Evolutionary conservation across 2,797 vertebrate genomes (phyloP), one percentile per base, ranked within the genome.

Genomic region (Phrynocephalus guinanensis): DNA sequence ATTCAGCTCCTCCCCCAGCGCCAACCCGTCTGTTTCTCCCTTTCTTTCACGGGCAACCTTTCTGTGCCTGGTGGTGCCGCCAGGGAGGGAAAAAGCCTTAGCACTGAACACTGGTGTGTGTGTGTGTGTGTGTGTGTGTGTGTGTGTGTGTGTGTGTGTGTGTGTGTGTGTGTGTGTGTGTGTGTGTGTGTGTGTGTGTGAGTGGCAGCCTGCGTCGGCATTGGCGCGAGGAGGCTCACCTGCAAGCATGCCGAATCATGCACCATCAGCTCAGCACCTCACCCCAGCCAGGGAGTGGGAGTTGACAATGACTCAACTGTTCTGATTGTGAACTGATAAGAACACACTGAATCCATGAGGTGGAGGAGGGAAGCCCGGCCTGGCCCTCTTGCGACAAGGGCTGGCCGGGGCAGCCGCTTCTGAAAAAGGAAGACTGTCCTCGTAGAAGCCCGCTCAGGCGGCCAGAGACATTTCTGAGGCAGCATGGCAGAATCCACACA

Each of bases 161-260:
- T 33, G 81, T 48, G 38, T 33, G 33, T 33, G 44, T 30, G 60
- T 33, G 33, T 33, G 33, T 33, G 44, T 30, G 60, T 33, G 33
- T 33, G 33, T 33, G 33, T 30, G 22, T 9, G 33, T 67, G 79
- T 33, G 5, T 13, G 8, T 8, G 70, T 11, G 68, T 13, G 6
- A 48, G 81, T 48, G 38, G 71, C 20, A 24, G 6, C n/a, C n/a
- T 67, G 78, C 7, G n/a, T 76, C 28, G 60, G 44, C 78, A 52
- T 24, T 80, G 63, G n/a, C 24, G 44, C 60, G 26, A 20, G 18
- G 18, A 18, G 7, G 28, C 56, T 67, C 30, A 20, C 26, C 38
- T n/a, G 16, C 71, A 85, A 85, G 68, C 44, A 56, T 68, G 85
- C 85, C 24, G 1, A 84, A 44, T 87, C 77, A 87, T 33, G 76